Base-by-base conservation (phyloP, 2,113 vertebrate genomes). In the Anseranas semipalmata region DNA sequence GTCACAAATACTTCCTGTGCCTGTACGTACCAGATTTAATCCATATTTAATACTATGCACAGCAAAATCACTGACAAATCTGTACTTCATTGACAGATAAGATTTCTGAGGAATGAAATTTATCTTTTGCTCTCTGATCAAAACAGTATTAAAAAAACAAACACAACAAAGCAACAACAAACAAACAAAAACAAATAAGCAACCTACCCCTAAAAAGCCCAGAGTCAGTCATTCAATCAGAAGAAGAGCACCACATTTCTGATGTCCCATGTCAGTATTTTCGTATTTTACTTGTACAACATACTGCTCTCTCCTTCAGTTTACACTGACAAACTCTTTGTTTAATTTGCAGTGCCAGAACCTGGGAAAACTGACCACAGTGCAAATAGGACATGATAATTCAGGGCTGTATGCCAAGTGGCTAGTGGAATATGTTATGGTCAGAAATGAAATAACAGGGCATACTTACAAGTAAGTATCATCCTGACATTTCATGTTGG, bases 341-440 rank as follows among this genome's bases (percentile, higher is more conserved):
- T 90, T 96, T 58, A 39, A 93, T 78, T 73, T 95, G 27, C 93
- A 99, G 99, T 99, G 99, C 95, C 99, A 99, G 98, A 99, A 99
- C 97, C 97, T 99, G 93, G 99, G 99, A 43, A 99, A 99, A 90
- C 98, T 99, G 96, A 99, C 99, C 90, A 99, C 99, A 19, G 99
- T 99, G 85, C 99, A 99, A 97, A 99, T 99, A 98, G 99, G 99
- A 94, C 99, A 99, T 35, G 99, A 99, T 97, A 99, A 99, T 98
- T 98, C 99, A 33, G 99, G 99, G 14, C 97, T 99, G 53, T 99
- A 99, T 72, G 99, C 99, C 68, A 99, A 99, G 96, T 99, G 99
- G 99, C 98, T 99, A 37, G 99, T 99, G 95, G 99, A 99, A 97
- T 99, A 97, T 72, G 99, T 99, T 71, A 97, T 99, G 97, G 99